Percentiles rank a stretch among this genome's conserved stretches.
Conservation (phyloP, 1,140 invertebrate species). For the Aphis craccivora region DNA sequence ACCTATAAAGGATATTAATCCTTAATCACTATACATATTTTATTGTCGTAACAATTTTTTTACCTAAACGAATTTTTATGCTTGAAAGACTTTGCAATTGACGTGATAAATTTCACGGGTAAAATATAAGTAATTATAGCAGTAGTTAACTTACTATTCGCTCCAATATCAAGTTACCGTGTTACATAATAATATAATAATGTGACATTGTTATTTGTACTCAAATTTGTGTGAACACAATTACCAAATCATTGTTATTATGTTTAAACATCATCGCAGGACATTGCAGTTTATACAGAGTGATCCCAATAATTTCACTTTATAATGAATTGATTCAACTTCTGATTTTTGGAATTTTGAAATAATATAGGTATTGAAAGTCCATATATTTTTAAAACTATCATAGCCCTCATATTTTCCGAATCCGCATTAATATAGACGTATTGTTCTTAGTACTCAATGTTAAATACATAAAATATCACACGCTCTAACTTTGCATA, state of each 20-base stretch:
- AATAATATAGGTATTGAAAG: too few relatives aligned
- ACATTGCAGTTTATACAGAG: too few relatives aligned
- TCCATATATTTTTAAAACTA: too few relatives aligned
- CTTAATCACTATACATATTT: not conserved
- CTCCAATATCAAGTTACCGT: not conserved
- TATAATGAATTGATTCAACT: too few relatives aligned
- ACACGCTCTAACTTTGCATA: too few relatives aligned
- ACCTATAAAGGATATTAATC: not conserved
- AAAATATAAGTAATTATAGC: constrained; percentile 12
- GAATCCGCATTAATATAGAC: too few relatives aligned
- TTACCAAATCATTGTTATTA: not conserved
- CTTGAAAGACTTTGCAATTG: not conserved
- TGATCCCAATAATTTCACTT: too few relatives aligned
- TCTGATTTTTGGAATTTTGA: too few relatives aligned
- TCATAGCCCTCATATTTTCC: too few relatives aligned
- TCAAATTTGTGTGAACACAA: not conserved
- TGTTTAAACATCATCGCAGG: not conserved
- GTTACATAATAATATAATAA: not conserved
- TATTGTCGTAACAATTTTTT: not conserved
- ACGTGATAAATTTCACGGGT: not conserved
- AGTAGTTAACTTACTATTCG: not conserved
- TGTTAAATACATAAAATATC: too few relatives aligned
- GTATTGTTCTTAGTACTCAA: too few relatives aligned
- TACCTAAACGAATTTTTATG: not conserved
- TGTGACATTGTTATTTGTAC: not conserved